Base-by-base conservation (phyloP, 92 coral and sea anemone species). In the Siderastrea radians region DNA sequence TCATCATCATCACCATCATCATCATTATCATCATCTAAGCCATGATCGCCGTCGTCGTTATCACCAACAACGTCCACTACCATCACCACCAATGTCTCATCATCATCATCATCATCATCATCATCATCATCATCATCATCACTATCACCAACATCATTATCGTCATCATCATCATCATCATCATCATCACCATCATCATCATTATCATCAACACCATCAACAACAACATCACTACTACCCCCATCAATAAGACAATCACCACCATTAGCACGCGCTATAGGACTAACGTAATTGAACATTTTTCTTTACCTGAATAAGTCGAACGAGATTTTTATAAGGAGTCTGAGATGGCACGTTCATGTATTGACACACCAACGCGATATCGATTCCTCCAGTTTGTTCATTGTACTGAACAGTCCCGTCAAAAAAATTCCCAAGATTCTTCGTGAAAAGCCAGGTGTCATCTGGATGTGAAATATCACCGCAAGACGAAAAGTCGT, bases 331-430 rank as follows among this genome's bases (percentile, higher is more conserved):
- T 60, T 85, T 70, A 68, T 94, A 94, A 38, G 96, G 96, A 45
- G 86, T 86, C 14, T 71, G 19, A 50, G 88, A 76, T 43, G 93
- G 5, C 16, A 70, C 74, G 15, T 86, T 91, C 91, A 94, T 86
- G 45, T 68, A 52, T 51, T 84, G 84, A 68, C 96, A 94, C 54
- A 94, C 81, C 0, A 14, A 12, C 0, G 93, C 84, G n/a, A 94
- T 91, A 68, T 81, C 84, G 4, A 91, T 7, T 11, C 84, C 93
- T 9, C 85, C 65, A 14, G 65, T 16, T 65, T 88, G 93, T 16
- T 60, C 73, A 72, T 94, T 94, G 77, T 94, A 94, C 78, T 94
- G 96, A 12, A 94, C 96, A 83, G 79, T 84, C 13, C 87, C 86
- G 89, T 88, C 81, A 4, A 94, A 68, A 51, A 81, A 6, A 17